Evolutionary conservation across 2,888 invertebrate species (phyloP), one percentile per base, ranked within the genome.

Genomic region (Rambutsinella grinnellia): DNA sequence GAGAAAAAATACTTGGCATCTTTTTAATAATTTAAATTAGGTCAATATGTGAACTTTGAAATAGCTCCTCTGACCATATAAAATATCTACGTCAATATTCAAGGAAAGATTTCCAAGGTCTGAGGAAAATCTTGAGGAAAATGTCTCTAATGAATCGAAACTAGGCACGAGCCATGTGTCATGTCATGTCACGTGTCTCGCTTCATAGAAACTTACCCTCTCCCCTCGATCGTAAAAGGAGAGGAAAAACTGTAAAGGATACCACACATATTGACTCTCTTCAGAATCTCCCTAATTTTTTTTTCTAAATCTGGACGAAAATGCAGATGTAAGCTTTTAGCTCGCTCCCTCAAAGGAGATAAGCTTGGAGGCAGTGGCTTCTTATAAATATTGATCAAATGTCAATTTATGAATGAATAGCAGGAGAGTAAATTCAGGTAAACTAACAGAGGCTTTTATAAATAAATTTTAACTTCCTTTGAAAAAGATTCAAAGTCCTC

Each of bases 101-200:
- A n/a, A n/a, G n/a, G n/a, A n/a, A n/a, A n/a, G n/a, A n/a, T n/a
- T n/a, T n/a, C n/a, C n/a, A n/a, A n/a, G n/a, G n/a, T n/a, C n/a
- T n/a, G n/a, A n/a, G n/a, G n/a, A n/a, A n/a, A n/a, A n/a, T n/a
- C n/a, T n/a, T n/a, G n/a, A n/a, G n/a, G n/a, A n/a, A n/a, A n/a
- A n/a, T n/a, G n/a, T n/a, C n/a, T n/a, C n/a, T n/a, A n/a, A n/a
- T n/a, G n/a, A n/a, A n/a, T n/a, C n/a, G n/a, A n/a, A n/a, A n/a
- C n/a, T n/a, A n/a, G 66, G 74, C 74, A 66, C 74, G 74, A 66
- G 74, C 74, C 74, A 74, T 74, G 74, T 74, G 74, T 74, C 74
- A 74, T 74, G 66, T 66, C 74, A 66, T 74, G 66, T 74, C 74
- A 74, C 74, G 74, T 66, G 74, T 66, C 66, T 67, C 47, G 66